phyloP scores from a whole-genome alignment of 2,888 invertebrate species.

The Litoditis marina region DNA sequence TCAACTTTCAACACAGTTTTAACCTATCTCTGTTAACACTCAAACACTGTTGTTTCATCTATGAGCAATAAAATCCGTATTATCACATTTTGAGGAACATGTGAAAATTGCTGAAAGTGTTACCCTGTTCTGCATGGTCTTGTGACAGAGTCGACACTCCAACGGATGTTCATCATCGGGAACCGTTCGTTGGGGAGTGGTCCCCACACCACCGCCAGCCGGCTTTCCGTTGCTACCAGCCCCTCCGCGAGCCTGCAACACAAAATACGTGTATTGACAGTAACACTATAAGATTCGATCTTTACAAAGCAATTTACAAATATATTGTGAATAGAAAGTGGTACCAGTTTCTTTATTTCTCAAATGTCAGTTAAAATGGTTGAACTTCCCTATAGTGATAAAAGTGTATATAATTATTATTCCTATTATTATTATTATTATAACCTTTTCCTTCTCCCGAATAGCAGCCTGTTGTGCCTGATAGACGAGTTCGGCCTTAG shows the following conservation, averaged over 20 bases:
- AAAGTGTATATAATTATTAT: neutral
- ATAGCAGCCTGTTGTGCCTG: constrained; percentile 32
- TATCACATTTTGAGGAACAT: too few species aligned
- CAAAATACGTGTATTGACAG: neutral
- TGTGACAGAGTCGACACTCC: constrained; percentile 58
- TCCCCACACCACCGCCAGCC: neutral
- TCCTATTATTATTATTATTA: neutral
- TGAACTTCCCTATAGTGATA: neutral
- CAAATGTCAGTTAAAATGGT: too few species aligned
- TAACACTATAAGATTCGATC: neutral
- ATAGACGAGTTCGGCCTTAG: constrained; percentile 46
- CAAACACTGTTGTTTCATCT: too few species aligned
- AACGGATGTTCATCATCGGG: constrained; percentile 54
- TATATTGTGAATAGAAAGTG: too few species aligned
- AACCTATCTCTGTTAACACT: too few species aligned
- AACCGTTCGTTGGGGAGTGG: constrained; percentile 5
- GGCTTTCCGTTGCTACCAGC: too few species aligned
- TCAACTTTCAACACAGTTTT: too few species aligned
- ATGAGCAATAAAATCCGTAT: too few species aligned
- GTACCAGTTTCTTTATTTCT: constrained; percentile 11
- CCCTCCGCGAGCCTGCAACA: neutral
- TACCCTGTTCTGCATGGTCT: constrained; percentile 55
- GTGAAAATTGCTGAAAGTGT: too few species aligned
- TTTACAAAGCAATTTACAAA: neutral
- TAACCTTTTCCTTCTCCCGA: constrained; percentile 23